A percentile compares a stretch with the other conserved stretches of the same genome.
phyloP scores from a whole-genome alignment of 2,113 vertebrate species.

The Grammomys surdaster region DNA sequence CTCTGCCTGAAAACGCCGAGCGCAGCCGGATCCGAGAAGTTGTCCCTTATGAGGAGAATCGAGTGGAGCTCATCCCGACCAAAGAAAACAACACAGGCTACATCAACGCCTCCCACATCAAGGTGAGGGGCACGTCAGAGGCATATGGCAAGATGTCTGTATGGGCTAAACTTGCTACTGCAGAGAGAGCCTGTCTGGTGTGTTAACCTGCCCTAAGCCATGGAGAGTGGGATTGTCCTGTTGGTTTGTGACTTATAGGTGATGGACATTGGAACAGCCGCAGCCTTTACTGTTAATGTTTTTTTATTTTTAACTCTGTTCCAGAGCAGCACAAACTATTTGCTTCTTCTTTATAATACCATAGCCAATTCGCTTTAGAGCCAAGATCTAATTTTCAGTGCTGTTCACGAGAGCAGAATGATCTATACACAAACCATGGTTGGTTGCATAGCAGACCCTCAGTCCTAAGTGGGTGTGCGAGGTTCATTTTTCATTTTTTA shows the following conservation, averaged over 20 bases:
- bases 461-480: neutral
- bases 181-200: neutral
- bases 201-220: neutral
- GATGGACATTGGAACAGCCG: neutral
- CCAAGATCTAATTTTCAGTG: too few relatives aligned
- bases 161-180: accelerated
- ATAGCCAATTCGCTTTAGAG: neutral
- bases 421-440: neutral
- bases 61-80: slow-evolving; percentile 95
- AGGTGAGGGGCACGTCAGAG: slow-evolving; percentile 84
- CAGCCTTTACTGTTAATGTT: neutral
- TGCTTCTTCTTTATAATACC: neutral
- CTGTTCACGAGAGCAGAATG: neutral
- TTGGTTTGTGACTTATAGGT: neutral
- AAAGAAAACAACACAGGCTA: slow-evolving; percentile 97
- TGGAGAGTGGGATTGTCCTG: neutral
- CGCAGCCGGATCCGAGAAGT: slow-evolving; percentile 96
- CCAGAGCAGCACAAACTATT: neutral
- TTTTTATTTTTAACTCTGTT: neutral
- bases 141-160: too few relatives aligned
- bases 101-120: slow-evolving; percentile 96
- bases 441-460: neutral
- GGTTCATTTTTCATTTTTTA: neutral
- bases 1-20: slow-evolving; percentile 92
- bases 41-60: slow-evolving; percentile 94